Percentiles rank a stretch among this genome's conserved stretches.
phyloP scores from a whole-genome alignment of 2,888 invertebrate genomes.

The Hyposoter didymator region DNA sequence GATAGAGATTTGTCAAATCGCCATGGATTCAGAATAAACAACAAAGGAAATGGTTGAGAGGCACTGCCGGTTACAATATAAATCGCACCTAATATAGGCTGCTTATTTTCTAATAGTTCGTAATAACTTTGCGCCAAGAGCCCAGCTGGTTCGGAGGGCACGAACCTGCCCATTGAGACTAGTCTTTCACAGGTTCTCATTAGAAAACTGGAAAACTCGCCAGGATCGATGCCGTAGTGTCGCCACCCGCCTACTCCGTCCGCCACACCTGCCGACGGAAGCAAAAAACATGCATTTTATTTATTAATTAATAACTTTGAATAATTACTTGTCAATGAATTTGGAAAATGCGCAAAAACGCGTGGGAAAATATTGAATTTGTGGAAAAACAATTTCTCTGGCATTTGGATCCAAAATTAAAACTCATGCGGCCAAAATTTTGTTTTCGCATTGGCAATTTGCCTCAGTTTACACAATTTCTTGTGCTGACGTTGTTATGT shows the following conservation, averaged over 20 bases:
- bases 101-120: slow-evolving; percentile 96
- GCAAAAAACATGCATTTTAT: too few species aligned
- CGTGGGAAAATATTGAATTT: not conserved
- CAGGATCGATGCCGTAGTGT: slow-evolving; percentile 98
- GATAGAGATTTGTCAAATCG: not conserved
- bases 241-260: slow-evolving; percentile 99
- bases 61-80: too few species aligned
- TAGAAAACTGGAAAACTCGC: slow-evolving; percentile 96
- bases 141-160: slow-evolving; percentile 93
- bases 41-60: too few species aligned
- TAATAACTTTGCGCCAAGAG: slow-evolving; percentile 96
- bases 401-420: slow-evolving; percentile 49
- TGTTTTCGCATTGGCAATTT: slow-evolving; percentile 67
- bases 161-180: slow-evolving; percentile 95
- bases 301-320: not conserved
- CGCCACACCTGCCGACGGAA: slow-evolving; percentile 91
- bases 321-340: not conserved
- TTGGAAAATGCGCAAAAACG: not conserved
- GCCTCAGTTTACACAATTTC: slow-evolving; percentile 69
- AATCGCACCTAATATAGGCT: slow-evolving; percentile 93
- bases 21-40: too few species aligned
- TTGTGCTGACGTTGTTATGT: slow-evolving; percentile 62
- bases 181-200: slow-evolving; percentile 98
- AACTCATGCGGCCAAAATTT: slow-evolving; percentile 28
- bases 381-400: not conserved